Evolutionary conservation across 2,888 invertebrate genomes (phyloP).

Genomic region (Scotopteryx bipunctaria): DNA sequence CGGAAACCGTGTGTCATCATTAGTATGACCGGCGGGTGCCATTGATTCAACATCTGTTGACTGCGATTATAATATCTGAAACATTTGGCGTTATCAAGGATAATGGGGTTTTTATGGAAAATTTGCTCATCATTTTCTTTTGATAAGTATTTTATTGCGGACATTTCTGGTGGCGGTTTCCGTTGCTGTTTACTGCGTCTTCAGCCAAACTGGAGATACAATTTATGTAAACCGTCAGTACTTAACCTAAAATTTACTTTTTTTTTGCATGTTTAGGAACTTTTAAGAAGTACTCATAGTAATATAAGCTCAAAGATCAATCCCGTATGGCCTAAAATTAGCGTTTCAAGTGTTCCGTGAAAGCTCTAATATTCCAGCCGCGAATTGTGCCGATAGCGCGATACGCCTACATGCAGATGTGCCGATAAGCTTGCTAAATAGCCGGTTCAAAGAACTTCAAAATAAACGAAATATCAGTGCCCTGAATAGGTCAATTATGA

Average conservation of each 20-base stretch:
- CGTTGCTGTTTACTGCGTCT: neutral
- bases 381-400: slow-evolving; percentile 45
- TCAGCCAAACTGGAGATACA: neutral
- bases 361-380: slow-evolving; percentile 58
- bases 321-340: slow-evolving; percentile 31
- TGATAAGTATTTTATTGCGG: slow-evolving; percentile 14
- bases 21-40: slow-evolving; percentile 54
- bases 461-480: neutral
- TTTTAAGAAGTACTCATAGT: too few species aligned
- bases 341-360: slow-evolving; percentile 48
- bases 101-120: slow-evolving; percentile 26
- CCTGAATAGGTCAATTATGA: too few species aligned
- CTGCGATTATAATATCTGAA: neutral
- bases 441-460: slow-evolving; percentile 5
- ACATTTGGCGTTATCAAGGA: slow-evolving; percentile 32
- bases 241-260: neutral
- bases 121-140: slow-evolving; percentile 16
- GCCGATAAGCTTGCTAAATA: slow-evolving; percentile 33
- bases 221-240: neutral
- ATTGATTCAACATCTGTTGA: slow-evolving; percentile 21
- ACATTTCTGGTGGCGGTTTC: slow-evolving; percentile 6
- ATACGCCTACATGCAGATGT: slow-evolving; percentile 43
- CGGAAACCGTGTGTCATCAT: slow-evolving; percentile 62
- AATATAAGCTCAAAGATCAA: too few species aligned
- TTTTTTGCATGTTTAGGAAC: too few species aligned